Evolutionary conservation across 2,113 vertebrate genomes (phyloP).

Genomic region (Apeltes quadracus): DNA sequence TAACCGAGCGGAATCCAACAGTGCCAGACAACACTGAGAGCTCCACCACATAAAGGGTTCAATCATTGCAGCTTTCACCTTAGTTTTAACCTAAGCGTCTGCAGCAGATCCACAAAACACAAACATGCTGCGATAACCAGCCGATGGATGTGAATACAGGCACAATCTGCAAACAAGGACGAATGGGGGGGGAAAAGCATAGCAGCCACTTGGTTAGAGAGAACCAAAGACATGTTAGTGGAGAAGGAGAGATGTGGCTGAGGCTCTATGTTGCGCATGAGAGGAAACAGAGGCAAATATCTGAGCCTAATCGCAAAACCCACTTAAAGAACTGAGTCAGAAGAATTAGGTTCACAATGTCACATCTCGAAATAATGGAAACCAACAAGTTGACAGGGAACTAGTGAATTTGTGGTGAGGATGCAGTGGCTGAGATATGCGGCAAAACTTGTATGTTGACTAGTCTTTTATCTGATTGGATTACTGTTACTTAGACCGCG

Average conservation of each 20-base stretch:
- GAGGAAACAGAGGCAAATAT: constrained; percentile 50
- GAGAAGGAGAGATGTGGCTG: not conserved
- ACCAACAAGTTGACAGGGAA: constrained; percentile 63
- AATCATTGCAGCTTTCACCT: not conserved
- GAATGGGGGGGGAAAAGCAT: constrained; percentile 3
- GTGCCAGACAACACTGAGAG: not conserved
- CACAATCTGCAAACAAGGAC: constrained; percentile 26
- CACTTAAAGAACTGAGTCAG: constrained; percentile 58
- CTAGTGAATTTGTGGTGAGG: constrained; percentile 59
- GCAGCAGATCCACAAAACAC: too few relatives aligned
- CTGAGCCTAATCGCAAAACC: constrained; percentile 40
- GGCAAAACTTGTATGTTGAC: constrained; percentile 63
- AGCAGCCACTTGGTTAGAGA: constrained; percentile 17
- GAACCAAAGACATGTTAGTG: constrained; percentile 5
- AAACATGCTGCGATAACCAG: constrained; percentile 35
- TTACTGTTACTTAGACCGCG: constrained; percentile 60
- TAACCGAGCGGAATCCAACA: not conserved
- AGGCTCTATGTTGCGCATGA: constrained; percentile 42
- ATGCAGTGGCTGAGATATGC: constrained; percentile 55
- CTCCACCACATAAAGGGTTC: not conserved
- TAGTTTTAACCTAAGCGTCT: not conserved
- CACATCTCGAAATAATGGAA: constrained; percentile 46
- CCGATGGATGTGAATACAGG: constrained; percentile 20
- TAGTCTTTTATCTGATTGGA: constrained; percentile 73
- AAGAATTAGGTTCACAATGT: constrained; percentile 56